A percentile compares a stretch with the other conserved stretches of the same genome.
Evolutionary conservation across 2,797 vertebrate species (phyloP).

Genomic region (Argentina silus): DNA sequence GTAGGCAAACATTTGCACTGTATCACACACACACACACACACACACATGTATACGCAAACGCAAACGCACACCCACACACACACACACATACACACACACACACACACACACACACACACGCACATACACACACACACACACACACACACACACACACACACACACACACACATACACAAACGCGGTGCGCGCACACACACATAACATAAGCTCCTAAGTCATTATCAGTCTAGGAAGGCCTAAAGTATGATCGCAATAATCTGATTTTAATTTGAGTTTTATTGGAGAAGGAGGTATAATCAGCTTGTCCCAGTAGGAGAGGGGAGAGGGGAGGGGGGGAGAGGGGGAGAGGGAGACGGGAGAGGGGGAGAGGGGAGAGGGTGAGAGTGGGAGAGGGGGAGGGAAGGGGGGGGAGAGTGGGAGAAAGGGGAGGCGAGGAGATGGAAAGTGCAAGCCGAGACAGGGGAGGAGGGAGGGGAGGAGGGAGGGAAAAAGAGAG

Average conservation of each 20-base stretch:
- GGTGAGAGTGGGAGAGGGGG: no score
- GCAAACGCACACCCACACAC: slow-evolving; percentile 54
- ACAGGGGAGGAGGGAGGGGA: no score
- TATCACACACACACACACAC: slow-evolving; percentile 42
- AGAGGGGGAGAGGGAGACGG: background rate
- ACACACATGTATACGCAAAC: no score
- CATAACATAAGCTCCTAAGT: slow-evolving; percentile 48
- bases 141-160: slow-evolving; percentile 52
- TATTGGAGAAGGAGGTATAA: slow-evolving; percentile 60
- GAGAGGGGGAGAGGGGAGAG: no score
- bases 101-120: slow-evolving; percentile 35
- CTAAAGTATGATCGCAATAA: slow-evolving; percentile 74
- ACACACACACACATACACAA: slow-evolving; percentile 36
- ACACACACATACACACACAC: slow-evolving; percentile 55
- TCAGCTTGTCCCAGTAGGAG: slow-evolving; percentile 74
- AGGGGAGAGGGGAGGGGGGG: slow-evolving; percentile 53
- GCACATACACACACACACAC: background rate
- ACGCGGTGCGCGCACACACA: slow-evolving; percentile 49
- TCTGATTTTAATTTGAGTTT: slow-evolving; percentile 77
- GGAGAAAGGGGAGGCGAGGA: no score
- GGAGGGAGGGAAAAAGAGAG: no score
- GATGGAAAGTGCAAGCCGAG: no score
- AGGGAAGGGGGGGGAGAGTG: no score
- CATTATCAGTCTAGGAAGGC: slow-evolving; percentile 62
- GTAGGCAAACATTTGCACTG: slow-evolving; percentile 66